Percentiles rank a stretch among this genome's conserved stretches.
phyloP scores from a whole-genome alignment of 2,888 invertebrate genomes.

The Zelleria hepariella region DNA sequence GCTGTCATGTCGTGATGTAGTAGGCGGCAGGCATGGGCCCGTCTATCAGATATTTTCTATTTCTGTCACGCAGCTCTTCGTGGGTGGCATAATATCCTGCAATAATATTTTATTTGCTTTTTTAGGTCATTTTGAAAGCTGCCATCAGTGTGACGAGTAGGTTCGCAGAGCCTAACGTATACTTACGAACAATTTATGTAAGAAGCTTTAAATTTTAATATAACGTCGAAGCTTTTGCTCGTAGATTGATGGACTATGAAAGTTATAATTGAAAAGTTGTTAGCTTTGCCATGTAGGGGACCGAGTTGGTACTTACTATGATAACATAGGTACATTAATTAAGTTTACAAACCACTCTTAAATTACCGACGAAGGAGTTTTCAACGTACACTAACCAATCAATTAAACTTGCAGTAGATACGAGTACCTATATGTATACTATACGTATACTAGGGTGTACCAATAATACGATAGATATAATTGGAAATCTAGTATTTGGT shows the following conservation, averaged over 20 bases:
- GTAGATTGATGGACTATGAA: conserved; percentile 10
- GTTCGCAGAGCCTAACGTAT: too few relatives aligned
- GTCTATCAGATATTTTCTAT: conserved; percentile 50
- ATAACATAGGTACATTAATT: neutral
- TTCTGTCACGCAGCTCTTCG: conserved; percentile 43
- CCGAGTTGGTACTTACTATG: conserved; percentile 1
- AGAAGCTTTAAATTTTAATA: neutral
- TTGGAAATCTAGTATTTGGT: too few relatives aligned
- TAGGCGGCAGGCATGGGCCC: conserved; percentile 33
- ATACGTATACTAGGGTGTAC: neutral
- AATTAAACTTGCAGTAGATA: too few relatives aligned
- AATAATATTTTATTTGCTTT: conserved; percentile 32
- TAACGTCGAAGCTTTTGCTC: neutral
- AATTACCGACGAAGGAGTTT: neutral
- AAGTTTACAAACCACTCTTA: neutral
- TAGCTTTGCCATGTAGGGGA: conserved; percentile 15
- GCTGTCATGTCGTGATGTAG: conserved; percentile 46
- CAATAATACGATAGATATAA: too few relatives aligned
- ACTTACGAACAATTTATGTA: neutral
- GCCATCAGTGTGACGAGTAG: too few relatives aligned
- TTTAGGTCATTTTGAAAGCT: too few relatives aligned
- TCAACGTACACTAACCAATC: neutral
- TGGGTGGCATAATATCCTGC: conserved; percentile 46
- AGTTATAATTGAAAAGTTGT: conserved; percentile 28
- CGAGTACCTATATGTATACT: neutral